Base-by-base conservation (phyloP, 2,888 invertebrate genomes). In the Drosophila parthenogenetica region DNA sequence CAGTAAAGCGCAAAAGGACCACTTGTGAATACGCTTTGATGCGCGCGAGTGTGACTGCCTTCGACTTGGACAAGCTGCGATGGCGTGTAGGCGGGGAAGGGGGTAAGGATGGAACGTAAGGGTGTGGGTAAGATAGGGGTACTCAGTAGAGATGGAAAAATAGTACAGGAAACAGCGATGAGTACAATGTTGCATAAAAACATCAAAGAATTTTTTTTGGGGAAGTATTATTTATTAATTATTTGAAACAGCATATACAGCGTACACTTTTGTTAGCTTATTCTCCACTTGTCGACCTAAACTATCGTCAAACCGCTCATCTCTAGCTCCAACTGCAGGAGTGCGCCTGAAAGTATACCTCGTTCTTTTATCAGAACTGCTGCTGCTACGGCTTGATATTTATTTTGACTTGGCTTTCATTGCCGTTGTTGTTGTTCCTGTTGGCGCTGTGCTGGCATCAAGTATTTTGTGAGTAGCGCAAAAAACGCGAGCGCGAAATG, bases 1-100 rank as follows among this genome's bases (percentile, higher is more conserved):
- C 90, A 89, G 88, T 80, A 78, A 87, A 89, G 89, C 90, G 87
- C 81, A 81, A 90, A 90, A 90, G 90, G 87, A 88, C 89, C 90
- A 90, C 90, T 90, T 90, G 87, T 86, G 87, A 86, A 84, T 89
- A 84, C 82, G 79, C 90, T 90, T 90, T 90, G 90, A 89, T 87
- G 90, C 87, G 85, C 84, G 70, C 72, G 78, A 76, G 73, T 86
- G 86, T 83, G 81, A 79, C 77, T 87, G 84, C 60, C 57, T 14
- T 55, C 46, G 22, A 8, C 51, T 51, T 51, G 51, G 51, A 37
- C 51, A 51, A 39, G 35, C 39, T 22, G 11, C 35, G 13, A 13
- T 35, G 13, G 35, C n/a, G 11, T 13, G 35, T n/a, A 8, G 8
- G 0, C 2, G 13, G 32, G 17, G 17, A 10, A 11, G 50, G 29